These are phyloP conservation scores for Nesogale talazaci DNA, from an alignment of 2,113 vertebrate genomes.

Conservation along the genomic window DNA sequence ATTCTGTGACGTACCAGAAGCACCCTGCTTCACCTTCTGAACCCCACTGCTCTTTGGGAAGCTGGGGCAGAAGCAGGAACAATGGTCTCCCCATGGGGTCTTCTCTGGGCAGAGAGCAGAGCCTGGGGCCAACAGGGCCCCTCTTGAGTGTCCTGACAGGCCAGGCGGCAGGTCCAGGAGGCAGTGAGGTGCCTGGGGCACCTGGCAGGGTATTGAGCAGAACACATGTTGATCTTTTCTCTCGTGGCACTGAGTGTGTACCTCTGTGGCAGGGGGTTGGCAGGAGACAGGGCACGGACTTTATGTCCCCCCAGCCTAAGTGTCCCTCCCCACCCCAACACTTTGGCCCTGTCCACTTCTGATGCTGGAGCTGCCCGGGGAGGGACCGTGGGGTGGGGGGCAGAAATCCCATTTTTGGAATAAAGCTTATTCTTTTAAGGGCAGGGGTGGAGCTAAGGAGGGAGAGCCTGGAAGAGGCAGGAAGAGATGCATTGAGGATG, in stretches of 20 bases:
- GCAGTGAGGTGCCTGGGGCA: accelerated
- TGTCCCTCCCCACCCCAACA: not conserved
- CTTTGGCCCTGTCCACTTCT: not conserved
- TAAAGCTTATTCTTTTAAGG: not conserved
- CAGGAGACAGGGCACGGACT: not conserved
- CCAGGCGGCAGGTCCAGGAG: not conserved
- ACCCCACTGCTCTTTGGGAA: no score
- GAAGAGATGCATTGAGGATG: not conserved
- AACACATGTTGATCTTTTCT: not conserved
- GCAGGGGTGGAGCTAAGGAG: not conserved
- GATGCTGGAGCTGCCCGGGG: accelerated
- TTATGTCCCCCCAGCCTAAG: not conserved
- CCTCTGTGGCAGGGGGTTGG: no score
- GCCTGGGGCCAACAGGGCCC: not conserved
- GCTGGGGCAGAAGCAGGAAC: no score
- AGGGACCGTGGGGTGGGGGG: not conserved
- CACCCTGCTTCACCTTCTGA: not conserved
- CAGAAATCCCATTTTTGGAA: not conserved
- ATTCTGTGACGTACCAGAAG: not conserved
- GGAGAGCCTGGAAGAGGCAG: not conserved
- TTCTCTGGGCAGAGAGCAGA: not conserved
- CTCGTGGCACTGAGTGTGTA: not conserved
- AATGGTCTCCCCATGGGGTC: not conserved
- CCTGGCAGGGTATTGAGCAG: not conserved
- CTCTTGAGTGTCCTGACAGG: not conserved